Base-by-base conservation (phyloP, 2,888 invertebrate species). In the Tachystola acroxantha region DNA sequence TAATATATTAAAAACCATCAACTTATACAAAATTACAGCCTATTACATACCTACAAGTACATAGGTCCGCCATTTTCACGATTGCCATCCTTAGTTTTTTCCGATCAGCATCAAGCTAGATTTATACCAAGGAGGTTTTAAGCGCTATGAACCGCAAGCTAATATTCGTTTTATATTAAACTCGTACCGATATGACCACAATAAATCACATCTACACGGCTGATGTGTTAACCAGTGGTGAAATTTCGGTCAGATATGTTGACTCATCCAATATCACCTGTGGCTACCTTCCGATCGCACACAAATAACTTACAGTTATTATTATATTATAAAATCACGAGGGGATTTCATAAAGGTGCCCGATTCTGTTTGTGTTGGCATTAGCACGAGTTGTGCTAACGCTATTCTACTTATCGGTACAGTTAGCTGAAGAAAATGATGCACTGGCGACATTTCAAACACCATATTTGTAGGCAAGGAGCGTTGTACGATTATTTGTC, bases 281-380 rank as follows among this genome's bases (percentile, higher is more conserved):
- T 29, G 33, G 22, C 36, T 29, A 66, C 64, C 60, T 70, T 64
- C 68, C 65, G 68, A 73, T 59, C 64, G 54, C 52, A 51, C 57
- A 74, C 72, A 72, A 74, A 73, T 51, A 66, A 49, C 50, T 58
- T 69, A 84, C 84, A 76, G 85, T 81, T 81, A 81, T 64, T 66
- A 57, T 71, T 78, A 67, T 79, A 86, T 85, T 79, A 81, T 81
- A 66, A 80, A 74, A 84, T 84, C 84, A 86, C 85, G 84, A 57
- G 70, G 20, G 54, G 60, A 53, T 71, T 65, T 68, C 60, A 47
- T 63, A 63, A 58, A 54, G 58, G 53, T 50, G 43, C 55, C 42
- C 41, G 59, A 81, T 77, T 74, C 45, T 79, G 64, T 84, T 84
- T 79, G 66, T 49, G 41, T 48, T 55, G 43, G 53, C 47, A 64